Conservation (phyloP, 2,797 vertebrate species). For the Tangara arthus region DNA sequence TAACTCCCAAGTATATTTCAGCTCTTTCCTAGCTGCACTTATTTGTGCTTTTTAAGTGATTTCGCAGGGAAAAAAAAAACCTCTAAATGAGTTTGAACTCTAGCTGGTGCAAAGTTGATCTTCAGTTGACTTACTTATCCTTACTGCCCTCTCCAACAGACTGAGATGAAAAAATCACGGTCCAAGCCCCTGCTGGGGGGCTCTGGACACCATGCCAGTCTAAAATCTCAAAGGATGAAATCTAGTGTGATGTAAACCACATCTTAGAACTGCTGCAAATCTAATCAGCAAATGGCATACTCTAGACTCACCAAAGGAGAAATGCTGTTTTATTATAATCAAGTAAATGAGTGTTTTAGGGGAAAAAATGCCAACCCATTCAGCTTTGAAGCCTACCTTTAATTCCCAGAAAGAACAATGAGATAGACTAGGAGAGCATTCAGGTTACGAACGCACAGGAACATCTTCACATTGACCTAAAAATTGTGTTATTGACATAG, state of each 20-base stretch:
- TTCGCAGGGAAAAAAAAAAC: not conserved
- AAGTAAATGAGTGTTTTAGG: not conserved
- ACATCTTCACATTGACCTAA: not conserved
- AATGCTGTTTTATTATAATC: not conserved
- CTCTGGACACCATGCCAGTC: not conserved
- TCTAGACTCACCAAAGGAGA: not conserved
- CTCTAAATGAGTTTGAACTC: not conserved
- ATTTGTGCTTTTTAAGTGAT: not conserved
- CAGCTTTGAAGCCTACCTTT: not conserved
- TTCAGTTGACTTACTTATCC: not conserved
- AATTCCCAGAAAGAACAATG: not conserved
- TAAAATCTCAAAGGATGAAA: not conserved
- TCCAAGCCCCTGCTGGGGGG: not conserved
- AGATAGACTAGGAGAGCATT: not conserved
- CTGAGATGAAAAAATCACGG: not conserved
- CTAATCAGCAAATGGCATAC: not conserved
- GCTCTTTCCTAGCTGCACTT: not conserved
- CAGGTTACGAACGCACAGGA: not conserved
- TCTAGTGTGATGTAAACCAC: not conserved
- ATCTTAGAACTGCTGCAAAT: not conserved
- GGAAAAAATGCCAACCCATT: rapidly evolving
- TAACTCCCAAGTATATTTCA: not conserved
- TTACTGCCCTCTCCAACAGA: not conserved
- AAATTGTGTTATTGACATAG: not conserved
- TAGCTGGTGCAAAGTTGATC: not conserved